Percentiles rank a stretch among this genome's conserved stretches.
Conservation (phyloP, 2,113 vertebrate species). For the Xenopus laevis region DNA sequence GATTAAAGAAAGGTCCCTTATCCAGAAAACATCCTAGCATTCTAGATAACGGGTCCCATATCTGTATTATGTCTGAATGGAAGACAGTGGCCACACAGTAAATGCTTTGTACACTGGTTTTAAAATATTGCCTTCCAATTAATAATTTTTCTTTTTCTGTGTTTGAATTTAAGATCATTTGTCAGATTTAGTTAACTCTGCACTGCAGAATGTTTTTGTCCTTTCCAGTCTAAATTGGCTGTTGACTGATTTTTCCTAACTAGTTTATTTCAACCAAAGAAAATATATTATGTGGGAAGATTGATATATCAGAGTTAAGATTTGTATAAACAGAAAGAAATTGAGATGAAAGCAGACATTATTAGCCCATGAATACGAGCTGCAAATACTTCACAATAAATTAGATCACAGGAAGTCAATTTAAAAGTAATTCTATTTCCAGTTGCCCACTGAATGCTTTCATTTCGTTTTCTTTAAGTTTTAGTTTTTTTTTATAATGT, state of each 20-base stretch:
- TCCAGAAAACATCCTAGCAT: too few species aligned
- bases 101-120: too few species aligned
- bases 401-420: constrained; percentile 4
- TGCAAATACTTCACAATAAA: constrained; percentile 8
- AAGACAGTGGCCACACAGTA: too few species aligned
- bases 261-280: not conserved
- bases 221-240: too few species aligned
- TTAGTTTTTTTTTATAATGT: not conserved
- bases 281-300: not conserved
- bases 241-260: not conserved
- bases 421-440: constrained; percentile 6
- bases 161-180: too few species aligned
- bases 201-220: too few species aligned
- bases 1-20: too few species aligned
- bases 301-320: not conserved
- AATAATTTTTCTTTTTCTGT: too few species aligned
- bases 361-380: not conserved
- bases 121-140: too few species aligned
- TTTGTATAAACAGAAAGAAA: not conserved
- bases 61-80: too few species aligned
- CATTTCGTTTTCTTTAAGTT: not conserved
- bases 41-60: too few species aligned
- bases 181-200: too few species aligned
- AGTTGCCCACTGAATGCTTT: not conserved
- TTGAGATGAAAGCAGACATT: not conserved